Base-by-base conservation (phyloP, 2,888 invertebrate genomes). In the Trissolcus brochymenae region DNA sequence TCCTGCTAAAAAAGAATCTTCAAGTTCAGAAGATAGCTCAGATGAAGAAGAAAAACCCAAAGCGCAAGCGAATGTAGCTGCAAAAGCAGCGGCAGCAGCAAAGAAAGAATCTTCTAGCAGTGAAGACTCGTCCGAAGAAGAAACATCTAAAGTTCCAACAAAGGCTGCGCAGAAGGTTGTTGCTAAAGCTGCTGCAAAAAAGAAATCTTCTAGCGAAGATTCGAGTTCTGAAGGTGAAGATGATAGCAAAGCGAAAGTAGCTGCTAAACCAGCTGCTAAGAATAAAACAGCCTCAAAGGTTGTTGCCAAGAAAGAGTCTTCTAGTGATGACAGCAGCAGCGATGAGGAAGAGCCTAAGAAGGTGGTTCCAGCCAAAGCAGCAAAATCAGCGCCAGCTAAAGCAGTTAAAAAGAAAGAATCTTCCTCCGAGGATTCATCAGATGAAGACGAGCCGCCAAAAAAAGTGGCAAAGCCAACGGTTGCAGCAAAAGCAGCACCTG, bases 261-360 rank as follows among this genome's bases (percentile, higher is more conserved):
- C 79, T 6, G 49, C 25, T 0, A 70, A 68, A 41, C 19, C 64
- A 9, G 21, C 16, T 16, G 46, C 4, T 13, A 21, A 21, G 35
- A 11, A 13, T 6, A 46, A 46, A 46, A 2, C 46, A 6, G 19
- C 43, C 14, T 11, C 41, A 4, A 83, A 82, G 66, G n/a, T 66
- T 3, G 61, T 75, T 74, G 82, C 83, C 70, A 84, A 86, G 79
- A 86, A 87, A 68, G 87, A 89, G 67, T 89, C 87, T 40, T 88
- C 90, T 25, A 89, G 89, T 64, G 90, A 90, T 11, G 90, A 90
- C 16, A 89, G 85, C 71, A 87, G 87, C 35, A 84, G 82, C 11
- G 88, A 89, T 9, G 89, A 89, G 4, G 87, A 79, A 71, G 73
- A 78, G 19, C 75, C 71, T 2, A 82, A 81, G 54, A 81, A 80